Base-by-base conservation (phyloP, 2,113 vertebrate species). In the Cyprinodon brontotheroides region DNA sequence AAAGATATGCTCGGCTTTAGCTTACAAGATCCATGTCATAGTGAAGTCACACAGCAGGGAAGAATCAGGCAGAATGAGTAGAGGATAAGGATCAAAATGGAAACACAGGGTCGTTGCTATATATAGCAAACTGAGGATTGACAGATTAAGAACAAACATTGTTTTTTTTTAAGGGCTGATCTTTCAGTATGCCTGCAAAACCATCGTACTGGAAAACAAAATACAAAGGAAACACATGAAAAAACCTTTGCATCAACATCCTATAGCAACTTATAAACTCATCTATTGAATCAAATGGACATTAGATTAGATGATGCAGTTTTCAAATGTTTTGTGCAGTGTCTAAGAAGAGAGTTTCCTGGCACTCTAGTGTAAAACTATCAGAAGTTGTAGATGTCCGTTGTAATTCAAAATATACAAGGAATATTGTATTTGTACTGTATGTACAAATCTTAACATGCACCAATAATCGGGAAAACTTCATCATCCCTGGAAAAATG, bases 1-100 rank as follows among this genome's bases (percentile, higher is more conserved):
- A 67, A 39, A 45, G n/a, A 40, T 70, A 11, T 63, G 36, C 76
- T 69, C 78, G 61, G 75, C 79, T 73, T 75, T n/a, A 53, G n/a
- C 20, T 12, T 20, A 29, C 29, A 29, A 29, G 29, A 29, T 29
- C 29, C 8, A 15, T 15, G 61, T 59, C 7, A 37, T 47, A 76
- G 45, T 43, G 37, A 14, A 14, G 2, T 72, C 72, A 80, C 57
- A 41, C 76, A 0, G 29, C 8, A 53, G 20, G 4, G 20, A 22
- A 20, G 20, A 74, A 41, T 69, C 70, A 50, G 37, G 61, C 41
- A 71, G 22, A 4, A 4, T n/a, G 15, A 41, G 40, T 17, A 22
- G 29, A 12, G 29, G 10, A 4, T 40, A 17, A 65, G 39, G 36
- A 66, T 29, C 48, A 45, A 20, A 29, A 13, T 47, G 60, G 60